Evolutionary conservation across 2,113 vertebrate genomes (phyloP).

Genomic region (Odocoileus virginianus): DNA sequence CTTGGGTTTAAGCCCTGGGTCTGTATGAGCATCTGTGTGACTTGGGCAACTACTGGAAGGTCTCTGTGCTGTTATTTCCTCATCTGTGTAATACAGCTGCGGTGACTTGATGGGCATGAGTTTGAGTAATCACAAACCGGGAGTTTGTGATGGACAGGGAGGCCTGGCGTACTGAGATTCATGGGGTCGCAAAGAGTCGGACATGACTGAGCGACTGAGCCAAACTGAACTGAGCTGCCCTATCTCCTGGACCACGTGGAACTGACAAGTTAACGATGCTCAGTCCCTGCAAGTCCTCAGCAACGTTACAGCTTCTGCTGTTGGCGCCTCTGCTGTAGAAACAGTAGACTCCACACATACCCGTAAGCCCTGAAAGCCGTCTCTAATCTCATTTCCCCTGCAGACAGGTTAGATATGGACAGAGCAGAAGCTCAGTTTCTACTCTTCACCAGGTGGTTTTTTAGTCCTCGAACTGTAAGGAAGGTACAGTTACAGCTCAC

Average conservation of each 20-base stretch:
- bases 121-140: no score
- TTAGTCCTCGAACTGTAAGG: background rate
- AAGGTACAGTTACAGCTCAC: background rate
- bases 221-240: background rate
- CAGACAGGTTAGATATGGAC: background rate
- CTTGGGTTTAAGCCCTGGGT: background rate
- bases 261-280: background rate
- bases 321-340: background rate
- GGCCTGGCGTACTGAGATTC: no score
- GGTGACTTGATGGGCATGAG: no score
- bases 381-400: background rate
- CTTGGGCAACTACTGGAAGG: background rate
- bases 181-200: no score
- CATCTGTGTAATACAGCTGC: background rate
- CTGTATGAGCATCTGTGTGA: background rate
- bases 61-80: background rate
- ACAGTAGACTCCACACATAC: background rate
- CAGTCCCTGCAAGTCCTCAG: background rate
- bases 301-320: background rate
- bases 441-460: background rate
- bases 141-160: no score
- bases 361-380: background rate
- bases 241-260: background rate
- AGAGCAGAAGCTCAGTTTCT: background rate
- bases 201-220: no score